Evolutionary conservation across 92 coral and sea anemone species (phyloP).

Genomic region (Micromussa lordhowensis): DNA sequence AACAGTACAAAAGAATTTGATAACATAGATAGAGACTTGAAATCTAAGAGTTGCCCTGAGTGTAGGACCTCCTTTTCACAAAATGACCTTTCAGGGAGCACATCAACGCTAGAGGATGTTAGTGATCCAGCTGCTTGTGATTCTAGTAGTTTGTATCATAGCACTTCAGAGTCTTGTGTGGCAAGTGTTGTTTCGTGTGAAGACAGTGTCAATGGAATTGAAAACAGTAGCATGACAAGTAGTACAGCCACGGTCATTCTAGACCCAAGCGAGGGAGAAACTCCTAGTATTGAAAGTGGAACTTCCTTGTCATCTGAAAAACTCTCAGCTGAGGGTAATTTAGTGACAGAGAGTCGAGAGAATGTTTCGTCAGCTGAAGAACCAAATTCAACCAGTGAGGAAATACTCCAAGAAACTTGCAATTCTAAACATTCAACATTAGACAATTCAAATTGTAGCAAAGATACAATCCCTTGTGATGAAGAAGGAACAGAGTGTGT

Average conservation of each 20-base stretch:
- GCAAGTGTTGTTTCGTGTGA: conserved; percentile 57
- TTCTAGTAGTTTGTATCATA: conserved; percentile 54
- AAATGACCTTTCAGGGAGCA: neutral
- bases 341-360: conserved; percentile 6
- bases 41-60: conserved; percentile 56
- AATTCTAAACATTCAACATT: neutral
- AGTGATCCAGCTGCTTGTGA: conserved; percentile 7
- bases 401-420: neutral
- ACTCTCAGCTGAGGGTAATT: neutral
- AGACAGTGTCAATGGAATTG: conserved; percentile 51
- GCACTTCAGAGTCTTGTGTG: conserved; percentile 32
- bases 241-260: conserved; percentile 85
- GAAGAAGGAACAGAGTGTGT: conserved; percentile 31
- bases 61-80: conserved; percentile 41
- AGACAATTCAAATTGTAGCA: neutral
- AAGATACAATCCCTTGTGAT: neutral
- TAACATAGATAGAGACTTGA: conserved; percentile 41
- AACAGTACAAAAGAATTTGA: conserved; percentile 11
- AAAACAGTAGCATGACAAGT: conserved; percentile 80
- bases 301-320: neutral
- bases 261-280: conserved; percentile 60
- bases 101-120: conserved; percentile 6
- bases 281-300: conserved; percentile 23
- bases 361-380: neutral
- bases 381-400: neutral